These are phyloP conservation scores for Euplagia quadripunctaria DNA, from an alignment of 2,888 invertebrate species.

Conservation along the genomic window DNA sequence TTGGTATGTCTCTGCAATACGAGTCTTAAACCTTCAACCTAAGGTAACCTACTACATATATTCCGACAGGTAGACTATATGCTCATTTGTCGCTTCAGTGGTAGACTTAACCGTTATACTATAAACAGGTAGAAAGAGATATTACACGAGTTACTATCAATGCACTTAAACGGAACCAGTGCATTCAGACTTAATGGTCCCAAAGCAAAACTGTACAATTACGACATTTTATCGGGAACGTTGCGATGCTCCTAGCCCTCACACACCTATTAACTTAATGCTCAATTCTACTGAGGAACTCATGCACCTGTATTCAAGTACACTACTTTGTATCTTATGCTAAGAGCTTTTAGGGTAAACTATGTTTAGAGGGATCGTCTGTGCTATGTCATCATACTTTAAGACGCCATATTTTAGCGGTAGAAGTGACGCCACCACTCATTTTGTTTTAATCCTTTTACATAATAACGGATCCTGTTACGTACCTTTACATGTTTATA, in stretches of 20 bases:
- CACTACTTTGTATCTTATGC: slow-evolving; percentile 9
- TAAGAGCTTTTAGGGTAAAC: background rate
- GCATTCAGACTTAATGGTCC: background rate
- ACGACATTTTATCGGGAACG: slow-evolving; percentile 7
- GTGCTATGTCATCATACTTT: slow-evolving; percentile 9
- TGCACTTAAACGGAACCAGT: background rate
- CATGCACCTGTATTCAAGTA: slow-evolving; percentile 3
- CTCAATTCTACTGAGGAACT: slow-evolving; percentile 6
- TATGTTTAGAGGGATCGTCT: slow-evolving; percentile 5
- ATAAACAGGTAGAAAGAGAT: background rate
- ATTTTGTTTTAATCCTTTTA: background rate
- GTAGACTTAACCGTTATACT: background rate
- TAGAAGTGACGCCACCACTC: background rate
- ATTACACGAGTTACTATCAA: background rate
- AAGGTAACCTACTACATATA: background rate
- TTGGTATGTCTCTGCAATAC: background rate
- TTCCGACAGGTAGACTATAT: background rate
- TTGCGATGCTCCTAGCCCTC: slow-evolving; percentile 13
- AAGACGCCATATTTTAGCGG: background rate
- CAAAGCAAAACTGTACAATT: background rate
- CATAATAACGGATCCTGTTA: background rate
- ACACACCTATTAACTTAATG: slow-evolving; percentile 15
- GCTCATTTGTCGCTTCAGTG: background rate
- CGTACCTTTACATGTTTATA: background rate
- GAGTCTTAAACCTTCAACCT: background rate